These are phyloP conservation scores for Thalassoma bifasciatum DNA, from an alignment of 2,113 vertebrate species.

Conservation along the genomic window DNA sequence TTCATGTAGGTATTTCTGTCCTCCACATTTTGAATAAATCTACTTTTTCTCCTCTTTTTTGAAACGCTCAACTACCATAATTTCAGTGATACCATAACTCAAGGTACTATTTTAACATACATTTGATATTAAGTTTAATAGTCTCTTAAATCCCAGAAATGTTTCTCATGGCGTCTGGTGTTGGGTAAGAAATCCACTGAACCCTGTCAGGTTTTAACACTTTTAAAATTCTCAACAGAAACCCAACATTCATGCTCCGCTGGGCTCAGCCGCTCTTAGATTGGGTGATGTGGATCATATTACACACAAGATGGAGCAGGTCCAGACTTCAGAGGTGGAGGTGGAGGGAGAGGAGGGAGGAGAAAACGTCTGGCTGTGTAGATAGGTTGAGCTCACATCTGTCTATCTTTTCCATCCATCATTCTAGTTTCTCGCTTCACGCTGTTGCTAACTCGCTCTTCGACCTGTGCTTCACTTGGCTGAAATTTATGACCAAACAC, in stretches of 20 bases:
- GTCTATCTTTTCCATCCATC: constrained; percentile 39
- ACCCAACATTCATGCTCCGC: constrained; percentile 59
- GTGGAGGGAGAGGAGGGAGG: constrained; percentile 4
- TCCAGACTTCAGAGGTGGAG: constrained; percentile 42
- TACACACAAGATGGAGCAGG: constrained; percentile 40
- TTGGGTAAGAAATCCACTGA: constrained; percentile 38
- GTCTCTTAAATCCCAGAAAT: not conserved
- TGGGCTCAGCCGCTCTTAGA: constrained; percentile 47
- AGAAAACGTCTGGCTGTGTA: constrained; percentile 28
- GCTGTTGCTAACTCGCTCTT: constrained; percentile 10
- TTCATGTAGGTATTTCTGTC: too few relatives aligned
- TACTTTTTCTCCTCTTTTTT: too few relatives aligned
- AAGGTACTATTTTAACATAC: too few relatives aligned
- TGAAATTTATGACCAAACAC: constrained; percentile 8
- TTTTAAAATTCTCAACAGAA: constrained; percentile 24
- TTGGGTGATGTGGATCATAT: constrained; percentile 62
- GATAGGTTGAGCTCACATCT: constrained; percentile 40
- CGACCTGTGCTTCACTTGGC: constrained; percentile 51
- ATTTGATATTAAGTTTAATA: not conserved
- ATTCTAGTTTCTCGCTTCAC: constrained; percentile 42
- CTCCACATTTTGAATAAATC: too few relatives aligned
- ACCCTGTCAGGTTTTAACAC: constrained; percentile 53
- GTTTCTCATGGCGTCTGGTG: constrained; percentile 9
- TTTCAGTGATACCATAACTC: too few relatives aligned
- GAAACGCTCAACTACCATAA: too few relatives aligned